Conservation (phyloP, 2,113 vertebrate species). For the Hepsetus odoe region DNA sequence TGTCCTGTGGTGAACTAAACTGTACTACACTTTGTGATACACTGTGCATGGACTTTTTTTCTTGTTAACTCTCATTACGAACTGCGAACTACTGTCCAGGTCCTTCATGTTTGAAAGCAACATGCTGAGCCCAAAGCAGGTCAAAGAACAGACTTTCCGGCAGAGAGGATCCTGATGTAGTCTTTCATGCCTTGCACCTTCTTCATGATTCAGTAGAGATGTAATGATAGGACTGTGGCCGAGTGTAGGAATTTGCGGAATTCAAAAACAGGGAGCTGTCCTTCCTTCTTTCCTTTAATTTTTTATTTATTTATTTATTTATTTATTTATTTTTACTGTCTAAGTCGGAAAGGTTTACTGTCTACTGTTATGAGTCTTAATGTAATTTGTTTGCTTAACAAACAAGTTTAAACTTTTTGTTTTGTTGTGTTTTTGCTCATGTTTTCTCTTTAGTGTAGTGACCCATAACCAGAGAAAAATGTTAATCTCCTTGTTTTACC, state of each 20-base stretch:
- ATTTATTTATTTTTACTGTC: background rate
- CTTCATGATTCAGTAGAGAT: background rate
- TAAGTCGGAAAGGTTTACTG: background rate
- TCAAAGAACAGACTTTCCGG: background rate
- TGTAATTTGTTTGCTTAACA: background rate
- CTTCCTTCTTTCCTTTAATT: background rate
- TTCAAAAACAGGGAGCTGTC: conserved; percentile 2
- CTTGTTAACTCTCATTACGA: background rate
- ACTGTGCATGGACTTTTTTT: background rate
- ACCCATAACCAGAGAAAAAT: conserved; percentile 62
- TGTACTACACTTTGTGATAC: background rate
- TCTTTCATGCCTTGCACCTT: conserved; percentile 6
- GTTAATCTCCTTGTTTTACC: conserved; percentile 65
- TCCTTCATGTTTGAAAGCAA: background rate
- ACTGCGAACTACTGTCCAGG: background rate
- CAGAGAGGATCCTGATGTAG: background rate
- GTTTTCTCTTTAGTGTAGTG: conserved; percentile 22
- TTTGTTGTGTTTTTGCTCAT: background rate
- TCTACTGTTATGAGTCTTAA: background rate
- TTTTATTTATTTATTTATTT: background rate
- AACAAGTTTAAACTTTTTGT: background rate
- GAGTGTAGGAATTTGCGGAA: conserved; percentile 4
- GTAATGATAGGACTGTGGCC: background rate
- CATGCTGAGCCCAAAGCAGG: background rate
- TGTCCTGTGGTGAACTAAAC: background rate